Evolutionary conservation across 2,888 invertebrate species (phyloP).

Genomic region (Monochamus alternatus): DNA sequence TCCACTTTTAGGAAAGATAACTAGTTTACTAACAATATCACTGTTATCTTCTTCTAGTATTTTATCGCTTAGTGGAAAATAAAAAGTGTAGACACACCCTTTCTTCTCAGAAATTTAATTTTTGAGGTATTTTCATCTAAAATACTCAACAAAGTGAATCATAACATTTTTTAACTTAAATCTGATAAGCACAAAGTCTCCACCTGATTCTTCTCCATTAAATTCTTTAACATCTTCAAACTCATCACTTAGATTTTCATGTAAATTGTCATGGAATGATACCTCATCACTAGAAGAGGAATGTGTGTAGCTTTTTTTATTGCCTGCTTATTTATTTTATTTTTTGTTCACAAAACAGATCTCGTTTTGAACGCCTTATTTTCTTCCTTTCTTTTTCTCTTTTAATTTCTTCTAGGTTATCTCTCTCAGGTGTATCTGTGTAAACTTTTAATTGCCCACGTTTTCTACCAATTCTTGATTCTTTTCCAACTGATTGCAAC

Average conservation of each 20-base stretch:
- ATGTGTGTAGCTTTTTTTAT: not conserved
- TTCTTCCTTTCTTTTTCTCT: too few species aligned
- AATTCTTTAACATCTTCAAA: too few species aligned
- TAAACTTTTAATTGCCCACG: not conserved
- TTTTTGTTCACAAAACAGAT: not conserved
- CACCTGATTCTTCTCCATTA: too few species aligned
- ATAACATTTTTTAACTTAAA: too few species aligned
- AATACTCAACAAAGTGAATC: not conserved
- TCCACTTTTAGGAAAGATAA: not conserved
- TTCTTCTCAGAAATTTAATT: not conserved
- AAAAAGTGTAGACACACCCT: not conserved
- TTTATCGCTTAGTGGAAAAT: not conserved
- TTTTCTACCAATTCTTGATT: too few species aligned
- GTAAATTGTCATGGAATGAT: not conserved
- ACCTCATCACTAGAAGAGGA: not conserved
- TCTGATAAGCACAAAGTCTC: not conserved
- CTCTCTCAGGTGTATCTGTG: not conserved
- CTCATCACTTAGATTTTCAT: not conserved
- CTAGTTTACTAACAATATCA: not conserved
- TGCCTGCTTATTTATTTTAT: not conserved
- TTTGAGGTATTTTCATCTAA: not conserved
- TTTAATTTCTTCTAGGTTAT: not conserved
- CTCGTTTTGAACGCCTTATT: not conserved
- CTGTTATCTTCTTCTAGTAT: not conserved
- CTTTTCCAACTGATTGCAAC: not conserved